These are phyloP conservation scores for Phyllostomus discolor DNA, from an alignment of 2,113 vertebrate genomes.

Conservation along the genomic window DNA sequence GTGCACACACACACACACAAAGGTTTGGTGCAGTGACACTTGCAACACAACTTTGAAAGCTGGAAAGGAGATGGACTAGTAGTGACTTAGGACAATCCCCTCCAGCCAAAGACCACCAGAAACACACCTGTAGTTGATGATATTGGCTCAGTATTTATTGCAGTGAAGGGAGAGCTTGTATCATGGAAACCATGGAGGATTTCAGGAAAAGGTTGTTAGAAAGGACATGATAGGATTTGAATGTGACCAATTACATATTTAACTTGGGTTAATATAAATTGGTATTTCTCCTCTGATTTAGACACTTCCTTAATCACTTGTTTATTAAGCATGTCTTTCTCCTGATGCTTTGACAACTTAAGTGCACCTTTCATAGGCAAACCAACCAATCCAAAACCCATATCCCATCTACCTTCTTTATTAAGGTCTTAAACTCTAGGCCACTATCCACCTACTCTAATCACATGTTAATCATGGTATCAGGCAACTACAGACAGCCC, in stretches of 20 bases:
- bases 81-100: background rate
- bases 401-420: background rate
- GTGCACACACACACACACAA: background rate
- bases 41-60: background rate
- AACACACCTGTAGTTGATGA: background rate
- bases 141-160: background rate
- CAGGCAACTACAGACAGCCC: background rate
- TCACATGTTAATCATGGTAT: background rate
- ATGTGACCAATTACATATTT: background rate
- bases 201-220: background rate
- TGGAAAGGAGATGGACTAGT: background rate
- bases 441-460: background rate
- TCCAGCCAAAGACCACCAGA: background rate
- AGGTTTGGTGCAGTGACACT: background rate
- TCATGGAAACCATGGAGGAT: background rate
- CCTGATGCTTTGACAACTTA: conserved; percentile 16
- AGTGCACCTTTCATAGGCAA: background rate
- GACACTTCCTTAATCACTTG: conserved; percentile 31
- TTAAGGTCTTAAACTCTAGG: background rate
- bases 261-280: background rate
- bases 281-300: background rate
- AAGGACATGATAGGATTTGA: background rate
- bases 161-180: background rate
- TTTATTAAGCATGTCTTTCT: background rate
- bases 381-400: background rate